phyloP scores from a whole-genome alignment of 2,888 invertebrate species.

The Hirtodrosophila confusa region DNA sequence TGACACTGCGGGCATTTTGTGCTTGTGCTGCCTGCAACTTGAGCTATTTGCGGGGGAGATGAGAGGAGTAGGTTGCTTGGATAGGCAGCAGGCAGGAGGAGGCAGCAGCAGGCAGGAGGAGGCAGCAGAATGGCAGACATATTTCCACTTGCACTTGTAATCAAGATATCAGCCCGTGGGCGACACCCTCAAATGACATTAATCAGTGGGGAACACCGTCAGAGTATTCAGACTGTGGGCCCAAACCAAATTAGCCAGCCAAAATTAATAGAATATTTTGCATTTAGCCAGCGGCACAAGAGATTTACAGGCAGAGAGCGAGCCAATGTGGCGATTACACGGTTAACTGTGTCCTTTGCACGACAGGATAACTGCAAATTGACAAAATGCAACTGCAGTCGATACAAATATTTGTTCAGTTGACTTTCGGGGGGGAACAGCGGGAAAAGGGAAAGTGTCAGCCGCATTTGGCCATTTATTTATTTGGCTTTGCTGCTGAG shows the following conservation, averaged over 20 bases:
- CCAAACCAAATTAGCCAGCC: constrained; percentile 56
- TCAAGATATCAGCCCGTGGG: constrained; percentile 70
- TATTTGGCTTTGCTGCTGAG: constrained; percentile 36
- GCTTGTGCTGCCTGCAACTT: constrained; percentile 27
- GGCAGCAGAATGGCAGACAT: constrained; percentile 36
- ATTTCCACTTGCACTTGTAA: constrained; percentile 68
- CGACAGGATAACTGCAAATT: constrained; percentile 30
- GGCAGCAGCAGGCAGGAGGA: background rate
- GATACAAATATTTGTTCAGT: constrained; percentile 60
- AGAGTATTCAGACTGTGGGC: constrained; percentile 13
- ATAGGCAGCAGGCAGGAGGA: background rate
- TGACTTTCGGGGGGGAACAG: constrained; percentile 12
- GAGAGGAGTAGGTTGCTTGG: background rate
- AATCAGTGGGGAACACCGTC: constrained; percentile 33
- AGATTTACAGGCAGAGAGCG: constrained; percentile 10
- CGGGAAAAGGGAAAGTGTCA: constrained; percentile 24
- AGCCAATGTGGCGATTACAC: constrained; percentile 21
- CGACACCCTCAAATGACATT: constrained; percentile 58
- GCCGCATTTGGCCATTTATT: constrained; percentile 56
- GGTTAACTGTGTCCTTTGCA: background rate
- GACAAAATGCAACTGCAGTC: constrained; percentile 44
- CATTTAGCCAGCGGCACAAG: constrained; percentile 22
- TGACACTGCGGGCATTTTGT: constrained; percentile 62
- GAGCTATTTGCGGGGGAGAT: background rate
- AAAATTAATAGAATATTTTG: constrained; percentile 61